Evolutionary conservation across 2,888 invertebrate species (phyloP), one percentile per base, ranked within the genome.

Genomic region (Oscheius sp.): DNA sequence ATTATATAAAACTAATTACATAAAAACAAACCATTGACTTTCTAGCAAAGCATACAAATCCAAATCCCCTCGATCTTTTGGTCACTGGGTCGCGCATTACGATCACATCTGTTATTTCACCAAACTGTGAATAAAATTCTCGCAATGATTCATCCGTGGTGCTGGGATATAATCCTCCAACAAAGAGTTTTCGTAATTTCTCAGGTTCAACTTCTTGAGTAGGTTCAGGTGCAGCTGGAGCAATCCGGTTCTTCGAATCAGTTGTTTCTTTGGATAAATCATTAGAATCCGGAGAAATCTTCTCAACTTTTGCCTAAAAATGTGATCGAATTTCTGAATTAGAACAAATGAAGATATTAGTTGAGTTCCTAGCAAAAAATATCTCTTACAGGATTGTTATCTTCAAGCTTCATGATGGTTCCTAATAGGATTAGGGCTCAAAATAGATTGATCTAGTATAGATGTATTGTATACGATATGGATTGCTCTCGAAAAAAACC

Each of bases 61-160:
- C 99, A 90, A 99, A 99, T 0, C 99, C 98, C 78, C 98, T 92
- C 0, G 97, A 97, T 74, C 96, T 92, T 88, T 95, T 95, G 0
- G 96, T 95, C 86, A 93, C 93, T 0, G 95, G 94, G 89, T 96
- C 96, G 89, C 95, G 95, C 96, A 96, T 96, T 0, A 96, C 96
- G 13, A 96, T 95, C 7, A 95, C 95, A 89, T 96, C 96, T 0
- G 95, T 77, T n/a, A 81, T 72, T 25, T 97, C 97, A 96, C 97
- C 82, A 94, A 95, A 98, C 92, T 96, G 93, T 88, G 95, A 94
- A 89, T 96, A 98, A 89, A 96, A 95, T 45, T 76, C 83, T 21
- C 80, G 76, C 69, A 87, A 77, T 23, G 74, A 61, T 16, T 87
- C 87, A 61, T 87, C 86, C 27, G 84, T 84, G 18, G 87, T 87